Conservation (phyloP, 2,888 invertebrate species). For the Luffia ferchaultella region DNA sequence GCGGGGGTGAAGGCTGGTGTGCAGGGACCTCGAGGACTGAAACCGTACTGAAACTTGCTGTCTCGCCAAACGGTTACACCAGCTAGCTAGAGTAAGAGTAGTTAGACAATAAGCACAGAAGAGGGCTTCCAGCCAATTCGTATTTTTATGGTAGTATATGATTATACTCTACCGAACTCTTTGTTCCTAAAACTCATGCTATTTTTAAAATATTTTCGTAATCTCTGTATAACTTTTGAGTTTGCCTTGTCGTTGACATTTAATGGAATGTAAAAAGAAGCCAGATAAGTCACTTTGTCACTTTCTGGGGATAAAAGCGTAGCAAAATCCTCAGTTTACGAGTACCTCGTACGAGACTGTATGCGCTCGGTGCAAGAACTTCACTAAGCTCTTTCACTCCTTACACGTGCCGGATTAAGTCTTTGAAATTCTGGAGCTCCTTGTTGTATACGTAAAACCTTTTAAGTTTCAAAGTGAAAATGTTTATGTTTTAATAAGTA, state of each 20-base stretch:
- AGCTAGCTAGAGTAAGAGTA: too few relatives aligned
- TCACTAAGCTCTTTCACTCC: neutral
- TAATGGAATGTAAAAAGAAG: neutral
- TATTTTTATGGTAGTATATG: too few relatives aligned
- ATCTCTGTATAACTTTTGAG: neutral
- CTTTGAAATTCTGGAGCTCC: neutral
- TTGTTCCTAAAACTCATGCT: too few relatives aligned
- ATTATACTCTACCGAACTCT: too few relatives aligned
- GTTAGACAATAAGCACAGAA: too few relatives aligned
- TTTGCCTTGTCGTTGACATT: neutral
- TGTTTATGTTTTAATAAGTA: neutral
- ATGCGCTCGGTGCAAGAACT: neutral
- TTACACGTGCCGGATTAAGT: neutral
- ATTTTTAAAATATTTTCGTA: neutral
- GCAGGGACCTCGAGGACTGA: too few relatives aligned
- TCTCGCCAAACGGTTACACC: too few relatives aligned
- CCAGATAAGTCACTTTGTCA: slow-evolving; percentile 4
- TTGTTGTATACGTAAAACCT: neutral
- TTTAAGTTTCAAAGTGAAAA: neutral
- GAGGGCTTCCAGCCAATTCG: too few relatives aligned
- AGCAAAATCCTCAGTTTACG: neutral
- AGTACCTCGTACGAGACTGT: neutral
- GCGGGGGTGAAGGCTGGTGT: too few relatives aligned
- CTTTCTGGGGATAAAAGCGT: neutral
- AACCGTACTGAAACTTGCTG: too few relatives aligned